Evolutionary conservation across 1,140 invertebrate genomes (phyloP), one percentile per base, ranked within the genome.

Genomic region (Mercenaria mercenaria): DNA sequence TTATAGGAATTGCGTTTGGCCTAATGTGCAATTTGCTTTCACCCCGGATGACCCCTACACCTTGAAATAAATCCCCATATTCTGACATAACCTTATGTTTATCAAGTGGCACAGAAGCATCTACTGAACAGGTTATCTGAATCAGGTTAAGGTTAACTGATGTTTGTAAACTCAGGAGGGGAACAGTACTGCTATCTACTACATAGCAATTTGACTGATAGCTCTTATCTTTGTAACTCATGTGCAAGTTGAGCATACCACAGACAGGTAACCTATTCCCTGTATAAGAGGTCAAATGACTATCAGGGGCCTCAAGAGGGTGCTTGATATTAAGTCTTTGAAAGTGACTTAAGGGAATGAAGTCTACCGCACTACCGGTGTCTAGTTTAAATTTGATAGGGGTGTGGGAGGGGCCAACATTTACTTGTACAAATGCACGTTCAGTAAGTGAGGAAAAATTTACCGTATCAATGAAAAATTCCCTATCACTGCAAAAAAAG

Each of bases 1-100:
- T 50, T 67, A 90, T 89, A 1, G 91, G 91, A n/a, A 81, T 80
- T 39, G 56, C 81, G 15, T 85, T 43, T 15, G 56, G 50, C 43
- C n/a, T n/a, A n/a, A n/a, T n/a, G n/a, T n/a, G n/a, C n/a, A n/a
- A n/a, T n/a, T n/a, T n/a, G 20, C 56, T 26, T 59, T 59, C 56
- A n/a, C 56, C 56, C 23, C 6, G 18, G 23, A 69, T 69, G 67
- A 69, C 67, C 26, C 34, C 29, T 18, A 69, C 32, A 34, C 34
- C 29, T 37, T 34, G 4, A 37, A 32, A 69, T 69, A 69, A 18
- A 34, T 69, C 59, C 20, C 59, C 59, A 61, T 61, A 61, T 20
- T 61, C 59, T 61, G 59, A 61, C 20, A 61, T 10, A n/a, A 61
- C 23, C 59, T 61, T 61, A 10, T 61, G 59, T 61, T 47, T 47